Evolutionary conservation across 2,797 vertebrate genomes (phyloP).

Genomic region (Sebastes ruberrimus): DNA sequence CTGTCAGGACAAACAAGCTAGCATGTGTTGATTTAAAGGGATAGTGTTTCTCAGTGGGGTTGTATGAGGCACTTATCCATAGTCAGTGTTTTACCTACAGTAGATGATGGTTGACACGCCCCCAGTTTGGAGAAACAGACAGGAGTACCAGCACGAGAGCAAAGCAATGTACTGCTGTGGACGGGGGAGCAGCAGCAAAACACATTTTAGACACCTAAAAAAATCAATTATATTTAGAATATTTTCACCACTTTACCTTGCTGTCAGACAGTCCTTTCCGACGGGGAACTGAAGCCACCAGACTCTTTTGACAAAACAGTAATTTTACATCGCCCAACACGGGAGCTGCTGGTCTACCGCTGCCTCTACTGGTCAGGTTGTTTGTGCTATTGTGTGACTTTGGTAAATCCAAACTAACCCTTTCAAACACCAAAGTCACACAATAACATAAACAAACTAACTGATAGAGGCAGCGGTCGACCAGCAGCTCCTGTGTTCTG

Average conservation of each 20-base stretch:
- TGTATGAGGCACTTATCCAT: background rate
- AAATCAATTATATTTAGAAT: background rate
- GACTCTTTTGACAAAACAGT: background rate
- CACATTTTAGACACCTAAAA: background rate
- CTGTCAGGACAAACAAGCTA: background rate
- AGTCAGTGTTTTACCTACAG: background rate
- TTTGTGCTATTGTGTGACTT: background rate
- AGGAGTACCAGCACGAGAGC: no score
- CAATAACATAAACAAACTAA: background rate
- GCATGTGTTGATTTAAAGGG: background rate
- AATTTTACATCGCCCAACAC: background rate
- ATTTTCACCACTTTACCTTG: no score
- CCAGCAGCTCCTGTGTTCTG: no score
- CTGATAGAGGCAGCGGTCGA: rapidly evolving
- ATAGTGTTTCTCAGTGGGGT: background rate
- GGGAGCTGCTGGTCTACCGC: background rate
- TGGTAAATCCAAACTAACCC: background rate
- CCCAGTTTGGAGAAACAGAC: no score
- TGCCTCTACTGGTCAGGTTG: background rate
- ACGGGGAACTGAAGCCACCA: background rate
- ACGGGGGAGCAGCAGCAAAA: background rate
- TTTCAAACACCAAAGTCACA: background rate
- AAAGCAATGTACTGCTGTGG: background rate
- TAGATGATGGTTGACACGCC: rapidly evolving
- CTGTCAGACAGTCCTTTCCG: no score